These are phyloP conservation scores for Trematomus bernacchii DNA, from an alignment of 2,797 vertebrate species.

Conservation along the genomic window DNA sequence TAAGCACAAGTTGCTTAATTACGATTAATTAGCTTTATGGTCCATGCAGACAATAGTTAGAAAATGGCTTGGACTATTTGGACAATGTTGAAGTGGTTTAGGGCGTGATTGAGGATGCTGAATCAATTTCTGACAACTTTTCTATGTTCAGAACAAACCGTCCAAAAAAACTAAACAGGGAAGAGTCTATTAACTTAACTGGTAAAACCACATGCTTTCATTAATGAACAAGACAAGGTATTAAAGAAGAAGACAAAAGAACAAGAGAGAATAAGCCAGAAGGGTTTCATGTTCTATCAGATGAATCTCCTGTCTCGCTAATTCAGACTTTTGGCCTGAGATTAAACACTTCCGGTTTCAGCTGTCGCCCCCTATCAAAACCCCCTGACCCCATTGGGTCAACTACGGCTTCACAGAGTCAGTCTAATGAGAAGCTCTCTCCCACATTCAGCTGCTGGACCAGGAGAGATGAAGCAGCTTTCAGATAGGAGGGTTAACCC, in stretches of 20 bases:
- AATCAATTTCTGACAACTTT: no score
- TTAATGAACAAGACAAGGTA: neutral
- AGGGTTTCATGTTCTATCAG: conserved; percentile 19
- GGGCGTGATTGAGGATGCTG: no score
- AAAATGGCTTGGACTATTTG: no score
- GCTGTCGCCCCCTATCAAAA: conserved; percentile 19
- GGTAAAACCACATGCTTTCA: neutral
- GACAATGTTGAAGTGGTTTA: no score
- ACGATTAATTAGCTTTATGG: no score
- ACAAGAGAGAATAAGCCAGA: neutral
- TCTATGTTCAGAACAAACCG: no score
- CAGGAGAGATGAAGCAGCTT: conserved; percentile 51
- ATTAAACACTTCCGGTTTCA: conserved; percentile 36
- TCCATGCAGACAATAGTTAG: no score
- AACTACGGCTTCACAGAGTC: conserved; percentile 38
- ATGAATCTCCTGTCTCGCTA: neutral
- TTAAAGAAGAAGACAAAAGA: conserved; percentile 1
- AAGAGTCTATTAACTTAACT: neutral
- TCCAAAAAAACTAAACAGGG: neutral
- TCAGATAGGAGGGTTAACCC: conserved; percentile 35
- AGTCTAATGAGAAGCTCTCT: conserved; percentile 57
- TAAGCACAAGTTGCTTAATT: no score
- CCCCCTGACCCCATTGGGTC: conserved; percentile 37
- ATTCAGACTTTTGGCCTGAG: conserved; percentile 21
- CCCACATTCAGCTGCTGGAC: conserved; percentile 35